These are phyloP conservation scores for Salvelinus fontinalis DNA, from an alignment of 2,113 vertebrate genomes.

Conservation along the genomic window DNA sequence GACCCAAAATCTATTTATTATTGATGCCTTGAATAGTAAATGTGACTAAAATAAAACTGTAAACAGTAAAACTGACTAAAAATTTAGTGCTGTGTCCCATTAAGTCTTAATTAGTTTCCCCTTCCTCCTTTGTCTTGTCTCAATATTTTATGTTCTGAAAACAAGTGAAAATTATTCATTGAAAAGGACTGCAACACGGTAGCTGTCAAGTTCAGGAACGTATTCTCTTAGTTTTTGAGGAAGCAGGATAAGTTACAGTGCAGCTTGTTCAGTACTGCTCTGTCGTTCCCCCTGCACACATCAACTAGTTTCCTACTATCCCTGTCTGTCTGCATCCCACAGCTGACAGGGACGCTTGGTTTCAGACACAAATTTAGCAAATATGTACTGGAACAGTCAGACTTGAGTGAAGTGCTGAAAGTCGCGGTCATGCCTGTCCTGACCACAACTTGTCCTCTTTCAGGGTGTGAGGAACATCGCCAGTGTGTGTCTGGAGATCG, in stretches of 20 bases:
- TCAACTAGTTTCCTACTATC: constrained; percentile 13
- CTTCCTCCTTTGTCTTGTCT: too few species aligned
- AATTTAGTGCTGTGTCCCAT: too few species aligned
- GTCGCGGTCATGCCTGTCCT: not conserved
- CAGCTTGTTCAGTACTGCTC: constrained; percentile 23
- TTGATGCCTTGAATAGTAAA: too few species aligned
- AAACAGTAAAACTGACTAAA: too few species aligned
- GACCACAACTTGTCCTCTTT: not conserved
- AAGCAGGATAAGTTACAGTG: constrained; percentile 29
- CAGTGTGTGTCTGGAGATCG: constrained; percentile 94
- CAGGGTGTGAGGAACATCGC: constrained; percentile 97
- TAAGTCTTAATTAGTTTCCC: too few species aligned
- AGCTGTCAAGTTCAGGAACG: not conserved
- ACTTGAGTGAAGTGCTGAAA: too few species aligned
- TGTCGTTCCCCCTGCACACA: constrained; percentile 40
- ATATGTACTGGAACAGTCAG: too few species aligned
- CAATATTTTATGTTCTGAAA: too few species aligned
- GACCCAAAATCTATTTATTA: too few species aligned
- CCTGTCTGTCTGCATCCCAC: constrained; percentile 15
- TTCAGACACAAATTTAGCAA: not conserved
- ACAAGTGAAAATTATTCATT: too few species aligned
- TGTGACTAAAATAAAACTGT: too few species aligned
- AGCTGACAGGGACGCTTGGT: constrained; percentile 23
- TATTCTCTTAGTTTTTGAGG: not conserved
- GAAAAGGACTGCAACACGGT: too few species aligned